These are phyloP conservation scores for Yoshiicerus persimilis DNA, from an alignment of 1,140 invertebrate genomes.

Conservation along the genomic window DNA sequence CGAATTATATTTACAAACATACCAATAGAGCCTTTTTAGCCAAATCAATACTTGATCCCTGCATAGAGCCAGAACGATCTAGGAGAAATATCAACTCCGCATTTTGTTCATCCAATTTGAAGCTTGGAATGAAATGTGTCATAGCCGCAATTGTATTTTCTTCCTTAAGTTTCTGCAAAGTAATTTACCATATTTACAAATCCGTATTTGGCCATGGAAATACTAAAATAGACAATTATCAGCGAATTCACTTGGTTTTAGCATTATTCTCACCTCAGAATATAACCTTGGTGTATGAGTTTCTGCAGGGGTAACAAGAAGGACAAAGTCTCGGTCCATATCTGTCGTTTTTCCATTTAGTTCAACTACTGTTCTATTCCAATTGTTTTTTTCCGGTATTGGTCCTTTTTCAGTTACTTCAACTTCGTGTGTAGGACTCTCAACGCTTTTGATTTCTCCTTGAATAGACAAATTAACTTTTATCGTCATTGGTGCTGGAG, in stretches of 20 bases:
- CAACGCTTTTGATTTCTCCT: conserved; percentile 40
- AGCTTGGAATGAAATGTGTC: conserved; percentile 49
- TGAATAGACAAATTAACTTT: conserved; percentile 35
- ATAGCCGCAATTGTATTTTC: conserved; percentile 38
- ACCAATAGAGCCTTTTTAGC: conserved; percentile 52
- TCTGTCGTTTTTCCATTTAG: conserved; percentile 43
- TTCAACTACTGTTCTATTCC: conserved; percentile 34
- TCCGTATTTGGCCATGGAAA: background rate
- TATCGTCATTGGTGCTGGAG: conserved; percentile 38
- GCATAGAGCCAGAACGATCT: conserved; percentile 54
- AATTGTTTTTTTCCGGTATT: conserved; percentile 20
- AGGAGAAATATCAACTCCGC: conserved; percentile 52
- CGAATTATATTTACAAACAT: background rate
- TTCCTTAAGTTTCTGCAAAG: background rate
- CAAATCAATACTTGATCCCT: conserved; percentile 49
- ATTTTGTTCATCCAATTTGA: conserved; percentile 49
- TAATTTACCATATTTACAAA: background rate
- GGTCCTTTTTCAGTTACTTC: conserved; percentile 20
- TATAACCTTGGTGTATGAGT: conserved; percentile 42
- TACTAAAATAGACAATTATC: background rate
- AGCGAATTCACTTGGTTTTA: background rate
- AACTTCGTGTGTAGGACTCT: conserved; percentile 43
- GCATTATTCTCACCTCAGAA: conserved; percentile 35
- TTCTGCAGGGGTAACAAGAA: conserved; percentile 43
- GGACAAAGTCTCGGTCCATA: conserved; percentile 50